phyloP scores from a whole-genome alignment of 2,113 vertebrate genomes.

The Corvus hawaiiensis region DNA sequence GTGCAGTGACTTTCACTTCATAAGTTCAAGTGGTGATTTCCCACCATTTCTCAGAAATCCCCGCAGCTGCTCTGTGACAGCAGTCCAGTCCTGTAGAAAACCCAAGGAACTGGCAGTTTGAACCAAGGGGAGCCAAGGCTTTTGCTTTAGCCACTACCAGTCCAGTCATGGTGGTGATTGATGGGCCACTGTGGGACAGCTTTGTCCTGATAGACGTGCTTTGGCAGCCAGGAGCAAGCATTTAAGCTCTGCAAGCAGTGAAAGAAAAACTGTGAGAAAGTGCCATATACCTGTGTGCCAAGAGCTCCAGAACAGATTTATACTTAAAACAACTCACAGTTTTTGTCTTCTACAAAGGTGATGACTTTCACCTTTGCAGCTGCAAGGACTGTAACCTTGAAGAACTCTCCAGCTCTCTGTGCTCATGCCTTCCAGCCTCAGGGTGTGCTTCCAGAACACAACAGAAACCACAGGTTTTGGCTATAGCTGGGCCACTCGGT shows the following conservation, averaged over 20 bases:
- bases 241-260: constrained; percentile 56
- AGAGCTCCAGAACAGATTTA: constrained; percentile 44
- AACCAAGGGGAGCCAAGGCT: background rate
- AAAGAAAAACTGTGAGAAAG: constrained; percentile 58
- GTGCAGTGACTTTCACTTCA: background rate
- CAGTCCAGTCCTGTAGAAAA: constrained; percentile 23
- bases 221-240: constrained; percentile 51
- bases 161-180: constrained; percentile 54
- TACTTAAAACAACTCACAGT: background rate
- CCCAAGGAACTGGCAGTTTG: constrained; percentile 5
- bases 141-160: constrained; percentile 52
- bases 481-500: background rate
- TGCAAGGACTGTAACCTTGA: background rate
- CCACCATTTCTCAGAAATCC: constrained; percentile 53
- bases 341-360: background rate
- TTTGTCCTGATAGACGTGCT: constrained; percentile 58
- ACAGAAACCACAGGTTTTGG: background rate
- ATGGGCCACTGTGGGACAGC: constrained; percentile 54
- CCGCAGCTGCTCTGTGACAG: constrained; percentile 5
- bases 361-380: background rate
- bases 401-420: background rate
- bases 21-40: constrained; percentile 21
- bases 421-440: background rate
- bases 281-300: constrained; percentile 39
- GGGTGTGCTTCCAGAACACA: background rate